Base-by-base conservation (phyloP, 2,888 invertebrate species). In the Drosophila hamatofila region DNA sequence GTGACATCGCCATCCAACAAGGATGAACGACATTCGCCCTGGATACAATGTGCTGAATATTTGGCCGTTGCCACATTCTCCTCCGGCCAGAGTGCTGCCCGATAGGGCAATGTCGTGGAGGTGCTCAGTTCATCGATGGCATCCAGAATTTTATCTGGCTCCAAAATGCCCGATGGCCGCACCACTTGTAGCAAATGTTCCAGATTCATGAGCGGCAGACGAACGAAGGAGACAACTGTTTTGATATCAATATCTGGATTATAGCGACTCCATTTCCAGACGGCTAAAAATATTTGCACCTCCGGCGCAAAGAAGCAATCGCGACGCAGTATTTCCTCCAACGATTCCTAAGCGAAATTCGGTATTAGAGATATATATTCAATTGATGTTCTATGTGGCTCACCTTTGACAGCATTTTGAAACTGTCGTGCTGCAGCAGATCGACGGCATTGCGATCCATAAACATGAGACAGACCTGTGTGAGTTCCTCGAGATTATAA, bases 221-320 rank as follows among this genome's bases (percentile, higher is more conserved):
- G 95, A 5, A 96, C 95, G 86, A 94, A 94, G 66, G 94, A 94
- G 68, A 96, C 92, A 69, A 95, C 94, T 60, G 94, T 94, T 86
- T 91, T 90, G 62, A 92, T 85, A 64, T 93, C 91, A 16, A 91
- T 94, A 72, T 94, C 94, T 68, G 95, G 94, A 93, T 98, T 98
- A 33, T 95, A 95, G 80, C 95, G 95, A 82, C 96, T 96, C 99
- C 99, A 99, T 65, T 94, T 94, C 91, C 96, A 95, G 0, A 99
- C 97, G 0, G 98, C 97, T 85, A 95, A 94, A 93, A 99, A 99
- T 79, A 99, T 98, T 87, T 98, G 97, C 42, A 97, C 97, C 93
- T 99, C 99, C 0, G 97, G 96, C 0, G 98, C 98, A 94, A 97
- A 99, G 94, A 99, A 99, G 9, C 99, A 98, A 93, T 99, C 97